phyloP scores from a whole-genome alignment of 2,113 vertebrate genomes.

The Dipodomys merriami region DNA sequence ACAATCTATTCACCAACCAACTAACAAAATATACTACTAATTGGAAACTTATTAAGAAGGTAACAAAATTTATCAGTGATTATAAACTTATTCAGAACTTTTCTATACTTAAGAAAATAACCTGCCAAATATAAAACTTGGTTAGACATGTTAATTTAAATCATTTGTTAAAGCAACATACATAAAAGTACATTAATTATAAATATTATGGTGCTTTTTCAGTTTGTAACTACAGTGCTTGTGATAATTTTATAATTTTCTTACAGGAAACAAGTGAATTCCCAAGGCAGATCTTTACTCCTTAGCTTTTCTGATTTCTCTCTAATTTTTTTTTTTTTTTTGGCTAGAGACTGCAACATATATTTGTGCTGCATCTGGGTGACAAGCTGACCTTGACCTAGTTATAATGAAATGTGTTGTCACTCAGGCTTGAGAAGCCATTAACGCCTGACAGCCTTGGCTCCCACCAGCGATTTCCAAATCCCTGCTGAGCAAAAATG shows the following conservation, averaged over 20 bases:
- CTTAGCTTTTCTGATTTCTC: not conserved
- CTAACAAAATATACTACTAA: not conserved
- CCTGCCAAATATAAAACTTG: not conserved
- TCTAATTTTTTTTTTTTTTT: not conserved
- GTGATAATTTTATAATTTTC: not conserved
- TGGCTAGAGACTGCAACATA: not conserved
- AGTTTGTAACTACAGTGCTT: not conserved
- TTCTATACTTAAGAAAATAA: not conserved
- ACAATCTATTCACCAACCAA: not conserved
- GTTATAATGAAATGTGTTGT: constrained; percentile 73
- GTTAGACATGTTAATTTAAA: not conserved
- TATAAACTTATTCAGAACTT: not conserved
- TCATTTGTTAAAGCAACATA: not conserved
- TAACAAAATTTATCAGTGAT: not conserved
- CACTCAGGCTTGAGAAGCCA: constrained; percentile 75
- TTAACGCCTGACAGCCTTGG: constrained; percentile 74
- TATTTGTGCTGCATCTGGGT: not conserved
- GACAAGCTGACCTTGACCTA: constrained; percentile 77
- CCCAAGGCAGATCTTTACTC: not conserved
- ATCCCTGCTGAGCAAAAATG: constrained; percentile 68
- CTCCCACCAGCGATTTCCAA: constrained; percentile 69
- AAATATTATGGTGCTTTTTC: constrained; percentile 8
- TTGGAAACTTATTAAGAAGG: too few species aligned
- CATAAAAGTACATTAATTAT: not conserved
- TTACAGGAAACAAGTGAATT: not conserved